phyloP scores from a whole-genome alignment of 2,113 vertebrate genomes.

The Ceyx melanurus region DNA sequence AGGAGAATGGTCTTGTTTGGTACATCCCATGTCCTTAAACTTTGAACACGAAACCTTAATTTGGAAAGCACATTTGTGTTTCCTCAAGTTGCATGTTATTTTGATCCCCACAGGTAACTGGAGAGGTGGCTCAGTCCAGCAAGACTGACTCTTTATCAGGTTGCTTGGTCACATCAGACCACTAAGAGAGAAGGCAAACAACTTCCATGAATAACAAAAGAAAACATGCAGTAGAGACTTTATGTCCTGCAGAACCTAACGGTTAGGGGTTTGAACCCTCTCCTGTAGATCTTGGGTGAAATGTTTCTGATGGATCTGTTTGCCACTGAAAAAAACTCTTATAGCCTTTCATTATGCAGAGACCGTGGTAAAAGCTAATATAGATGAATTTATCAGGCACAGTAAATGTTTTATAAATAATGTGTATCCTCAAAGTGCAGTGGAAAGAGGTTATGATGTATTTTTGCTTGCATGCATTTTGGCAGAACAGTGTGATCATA shows the following conservation, averaged over 20 bases:
- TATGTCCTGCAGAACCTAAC: not conserved
- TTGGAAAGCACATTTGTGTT: slow-evolving; percentile 44
- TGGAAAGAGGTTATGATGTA: slow-evolving; percentile 36
- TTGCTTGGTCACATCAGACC: not conserved
- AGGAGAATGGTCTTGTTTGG: not conserved
- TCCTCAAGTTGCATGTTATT: slow-evolving; percentile 59
- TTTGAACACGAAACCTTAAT: not conserved
- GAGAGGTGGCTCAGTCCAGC: slow-evolving; percentile 33
- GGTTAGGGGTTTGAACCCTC: not conserved
- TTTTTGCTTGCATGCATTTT: slow-evolving; percentile 58
- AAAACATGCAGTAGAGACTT: not conserved
- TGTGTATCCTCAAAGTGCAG: not conserved
- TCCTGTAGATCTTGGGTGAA: not conserved
- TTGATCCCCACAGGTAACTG: slow-evolving; percentile 55
- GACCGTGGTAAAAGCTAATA: not conserved
- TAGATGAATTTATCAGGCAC: slow-evolving; percentile 30
- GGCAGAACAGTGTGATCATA: slow-evolving; percentile 14
- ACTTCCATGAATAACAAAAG: not conserved
- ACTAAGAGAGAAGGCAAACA: not conserved
- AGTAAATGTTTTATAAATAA: slow-evolving; percentile 39
- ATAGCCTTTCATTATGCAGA: not conserved
- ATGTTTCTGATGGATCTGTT: not conserved
- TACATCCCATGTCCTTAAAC: not conserved
- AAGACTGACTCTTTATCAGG: slow-evolving; percentile 21
- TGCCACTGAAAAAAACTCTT: not conserved